A percentile compares a stretch with the other conserved stretches of the same genome.
These are phyloP conservation scores for Rhegmatorhina hoffmannsi DNA, from an alignment of 2,113 vertebrate species.

Conservation along the genomic window DNA sequence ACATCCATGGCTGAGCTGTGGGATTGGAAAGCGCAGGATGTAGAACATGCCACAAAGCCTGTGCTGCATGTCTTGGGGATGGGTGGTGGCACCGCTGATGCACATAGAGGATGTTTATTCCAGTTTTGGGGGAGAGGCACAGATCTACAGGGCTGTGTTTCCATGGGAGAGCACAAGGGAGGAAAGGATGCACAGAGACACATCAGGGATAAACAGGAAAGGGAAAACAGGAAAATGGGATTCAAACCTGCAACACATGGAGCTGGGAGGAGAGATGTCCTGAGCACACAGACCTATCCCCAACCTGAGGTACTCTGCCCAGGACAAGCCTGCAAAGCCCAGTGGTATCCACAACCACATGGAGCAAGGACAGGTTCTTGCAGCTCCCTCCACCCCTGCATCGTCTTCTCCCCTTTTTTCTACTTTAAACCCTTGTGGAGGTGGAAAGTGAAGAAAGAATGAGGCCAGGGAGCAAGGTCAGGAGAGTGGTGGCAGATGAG, in stretches of 20 bases:
- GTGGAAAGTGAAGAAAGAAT: not conserved
- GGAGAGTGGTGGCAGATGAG: not conserved
- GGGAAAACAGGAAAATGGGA: not conserved
- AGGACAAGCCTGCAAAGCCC: not conserved
- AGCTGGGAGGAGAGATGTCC: not conserved
- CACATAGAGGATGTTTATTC: not conserved
- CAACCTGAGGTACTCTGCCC: not conserved
- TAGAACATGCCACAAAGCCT: not conserved
- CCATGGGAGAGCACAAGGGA: not conserved
- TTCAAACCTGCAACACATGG: not conserved
- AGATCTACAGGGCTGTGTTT: fast-evolving
- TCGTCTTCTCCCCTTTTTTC: not conserved
- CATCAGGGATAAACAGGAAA: not conserved
- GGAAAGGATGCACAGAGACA: not conserved
- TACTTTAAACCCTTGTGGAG: not conserved
- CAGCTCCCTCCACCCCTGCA: fast-evolving
- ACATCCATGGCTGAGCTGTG: not conserved
- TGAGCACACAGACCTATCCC: not conserved
- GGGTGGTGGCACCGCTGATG: not conserved
- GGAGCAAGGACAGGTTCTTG: not conserved
- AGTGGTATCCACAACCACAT: not conserved
- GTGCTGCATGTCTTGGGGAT: not conserved
- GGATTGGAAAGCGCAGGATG: not conserved
- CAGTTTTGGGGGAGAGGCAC: not conserved
- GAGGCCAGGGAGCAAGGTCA: not conserved